Conservation (phyloP, 2,113 vertebrate genomes). For the Trochalopteron elliotii region DNA sequence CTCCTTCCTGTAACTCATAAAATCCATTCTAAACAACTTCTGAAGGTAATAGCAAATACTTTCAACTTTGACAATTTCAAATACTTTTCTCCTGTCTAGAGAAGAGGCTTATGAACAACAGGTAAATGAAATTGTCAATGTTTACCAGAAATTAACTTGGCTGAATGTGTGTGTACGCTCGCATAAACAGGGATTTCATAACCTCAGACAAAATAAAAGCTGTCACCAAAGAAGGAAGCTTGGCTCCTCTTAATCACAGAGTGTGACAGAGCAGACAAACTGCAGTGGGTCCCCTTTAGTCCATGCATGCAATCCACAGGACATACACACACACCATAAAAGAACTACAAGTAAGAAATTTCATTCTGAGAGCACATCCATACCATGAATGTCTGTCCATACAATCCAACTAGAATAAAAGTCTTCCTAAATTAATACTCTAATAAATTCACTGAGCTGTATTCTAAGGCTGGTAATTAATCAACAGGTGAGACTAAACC, state of each 20-base stretch:
- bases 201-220: not conserved
- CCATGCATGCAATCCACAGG: not conserved
- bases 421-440: not conserved
- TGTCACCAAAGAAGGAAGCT: not conserved
- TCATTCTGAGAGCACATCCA: not conserved
- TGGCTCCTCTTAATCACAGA: not conserved
- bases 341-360: not conserved
- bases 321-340: not conserved
- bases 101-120: not conserved
- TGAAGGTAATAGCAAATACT: not conserved
- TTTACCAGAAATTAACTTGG: not conserved
- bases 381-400: not conserved
- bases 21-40: not conserved
- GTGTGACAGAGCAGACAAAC: not conserved
- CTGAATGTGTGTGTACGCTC: not conserved
- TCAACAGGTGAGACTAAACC: not conserved
- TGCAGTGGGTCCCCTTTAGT: not conserved
- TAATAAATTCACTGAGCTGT: not conserved
- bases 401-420: not conserved
- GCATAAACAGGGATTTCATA: not conserved
- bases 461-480: not conserved
- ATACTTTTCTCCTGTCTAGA: not conserved
- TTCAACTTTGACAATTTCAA: not conserved
- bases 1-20: not conserved
- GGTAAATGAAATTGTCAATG: not conserved